Percentiles rank a stretch among this genome's conserved stretches.
These are phyloP conservation scores for Uropsilus gracilis DNA, from an alignment of 2,113 vertebrate genomes.

Conservation along the genomic window DNA sequence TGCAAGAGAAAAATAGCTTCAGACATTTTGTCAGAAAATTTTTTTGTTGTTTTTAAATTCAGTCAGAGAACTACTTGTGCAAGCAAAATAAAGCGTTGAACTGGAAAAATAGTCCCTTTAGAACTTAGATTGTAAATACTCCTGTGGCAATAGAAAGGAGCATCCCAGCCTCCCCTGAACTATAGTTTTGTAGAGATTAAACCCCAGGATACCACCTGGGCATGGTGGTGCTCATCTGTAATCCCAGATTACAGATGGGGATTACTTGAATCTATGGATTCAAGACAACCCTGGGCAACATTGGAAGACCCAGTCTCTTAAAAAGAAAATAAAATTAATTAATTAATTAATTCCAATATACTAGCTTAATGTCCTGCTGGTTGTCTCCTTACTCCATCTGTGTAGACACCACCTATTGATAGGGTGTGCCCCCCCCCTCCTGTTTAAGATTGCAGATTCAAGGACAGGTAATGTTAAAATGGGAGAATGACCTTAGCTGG, in stretches of 20 bases:
- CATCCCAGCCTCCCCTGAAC: not conserved
- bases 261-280: too few relatives aligned
- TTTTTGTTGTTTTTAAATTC: not conserved
- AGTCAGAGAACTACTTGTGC: not conserved
- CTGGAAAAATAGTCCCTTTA: not conserved
- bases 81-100: conserved; percentile 40
- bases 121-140: not conserved
- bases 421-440: too few relatives aligned
- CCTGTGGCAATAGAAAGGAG: not conserved
- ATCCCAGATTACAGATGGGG: too few relatives aligned
- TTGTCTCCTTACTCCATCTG: not conserved
- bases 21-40: not conserved
- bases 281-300: not conserved
- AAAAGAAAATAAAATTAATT: too few relatives aligned
- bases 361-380: not conserved
- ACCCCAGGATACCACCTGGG: not conserved
- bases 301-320: too few relatives aligned
- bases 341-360: too few relatives aligned
- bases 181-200: not conserved
- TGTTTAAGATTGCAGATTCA: too few relatives aligned
- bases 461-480: too few relatives aligned
- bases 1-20: not conserved
- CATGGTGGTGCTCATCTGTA: too few relatives aligned
- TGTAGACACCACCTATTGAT: not conserved
- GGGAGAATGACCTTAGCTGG: too few relatives aligned